A percentile compares a stretch with the other conserved stretches of the same genome.
Conservation (phyloP, 2,113 vertebrate genomes). For the Trogon melanurus region DNA sequence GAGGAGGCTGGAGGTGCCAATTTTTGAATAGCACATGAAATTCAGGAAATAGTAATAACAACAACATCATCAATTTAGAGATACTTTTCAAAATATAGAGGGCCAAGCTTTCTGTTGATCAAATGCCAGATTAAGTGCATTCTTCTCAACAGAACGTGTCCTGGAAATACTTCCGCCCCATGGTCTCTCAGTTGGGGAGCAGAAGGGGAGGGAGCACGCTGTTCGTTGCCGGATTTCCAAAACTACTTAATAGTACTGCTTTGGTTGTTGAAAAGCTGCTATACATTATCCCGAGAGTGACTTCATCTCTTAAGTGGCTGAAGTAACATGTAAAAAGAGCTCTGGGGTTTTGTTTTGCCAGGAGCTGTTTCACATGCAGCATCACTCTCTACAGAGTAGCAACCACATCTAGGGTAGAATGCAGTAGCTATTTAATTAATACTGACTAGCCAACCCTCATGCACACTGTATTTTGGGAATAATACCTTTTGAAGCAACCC, state of each 20-base stretch:
- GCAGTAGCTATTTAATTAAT: not conserved
- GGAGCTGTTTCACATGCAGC: not conserved
- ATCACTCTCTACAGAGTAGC: not conserved
- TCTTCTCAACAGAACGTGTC: not conserved
- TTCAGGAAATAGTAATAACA: not conserved
- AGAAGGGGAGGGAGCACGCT: not conserved
- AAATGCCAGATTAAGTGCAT: not conserved
- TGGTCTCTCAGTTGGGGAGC: not conserved
- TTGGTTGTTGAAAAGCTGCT: not conserved
- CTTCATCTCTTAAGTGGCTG: not conserved
- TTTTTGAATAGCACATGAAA: not conserved
- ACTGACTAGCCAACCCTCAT: not conserved
- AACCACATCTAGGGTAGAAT: not conserved
- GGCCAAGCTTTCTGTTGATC: not conserved
- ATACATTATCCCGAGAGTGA: not conserved
- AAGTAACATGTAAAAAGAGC: not conserved
- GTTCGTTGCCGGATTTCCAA: not conserved
- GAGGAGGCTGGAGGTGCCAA: not conserved
- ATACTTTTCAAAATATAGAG: not conserved
- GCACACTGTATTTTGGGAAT: not conserved
- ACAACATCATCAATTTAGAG: not conserved
- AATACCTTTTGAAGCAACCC: not conserved
- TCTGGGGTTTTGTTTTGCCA: not conserved
- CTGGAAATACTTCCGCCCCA: not conserved
- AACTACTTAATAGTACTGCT: not conserved